Percentiles rank a stretch among this genome's conserved stretches.
phyloP scores from a whole-genome alignment of 2,888 invertebrate genomes.

The Hypolimnas misippus region DNA sequence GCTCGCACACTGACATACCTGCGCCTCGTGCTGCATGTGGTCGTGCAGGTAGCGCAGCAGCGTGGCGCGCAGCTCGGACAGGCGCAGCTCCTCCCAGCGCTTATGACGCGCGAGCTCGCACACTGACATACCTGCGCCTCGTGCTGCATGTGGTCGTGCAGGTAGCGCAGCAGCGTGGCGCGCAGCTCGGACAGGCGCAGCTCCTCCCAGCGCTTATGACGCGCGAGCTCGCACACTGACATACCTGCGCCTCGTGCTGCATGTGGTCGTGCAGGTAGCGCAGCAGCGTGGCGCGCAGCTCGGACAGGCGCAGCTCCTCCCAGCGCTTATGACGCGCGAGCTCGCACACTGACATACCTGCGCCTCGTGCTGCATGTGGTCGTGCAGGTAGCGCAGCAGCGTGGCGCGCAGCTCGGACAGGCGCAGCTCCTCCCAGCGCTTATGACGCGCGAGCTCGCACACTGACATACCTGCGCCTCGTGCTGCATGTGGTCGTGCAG shows the following conservation, averaged over 20 bases:
- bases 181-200: too few relatives aligned
- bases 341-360: not conserved
- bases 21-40: too few relatives aligned
- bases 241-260: not conserved
- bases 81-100: too few relatives aligned
- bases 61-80: too few relatives aligned
- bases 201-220: not conserved
- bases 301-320: not conserved
- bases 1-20: too few relatives aligned
- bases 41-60: too few relatives aligned
- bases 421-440: not conserved
- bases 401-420: not conserved
- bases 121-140: too few relatives aligned
- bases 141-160: too few relatives aligned
- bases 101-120: too few relatives aligned
- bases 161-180: too few relatives aligned
- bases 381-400: constrained; percentile 1
- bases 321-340: too few relatives aligned
- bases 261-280: constrained; percentile 1
- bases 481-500: not conserved
- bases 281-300: constrained; percentile 1
- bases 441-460: not conserved
- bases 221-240: not conserved
- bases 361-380: constrained; percentile 1
- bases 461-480: not conserved